These are phyloP conservation scores for Mythimna albipuncta DNA, from an alignment of 2,888 invertebrate species.

Conservation along the genomic window DNA sequence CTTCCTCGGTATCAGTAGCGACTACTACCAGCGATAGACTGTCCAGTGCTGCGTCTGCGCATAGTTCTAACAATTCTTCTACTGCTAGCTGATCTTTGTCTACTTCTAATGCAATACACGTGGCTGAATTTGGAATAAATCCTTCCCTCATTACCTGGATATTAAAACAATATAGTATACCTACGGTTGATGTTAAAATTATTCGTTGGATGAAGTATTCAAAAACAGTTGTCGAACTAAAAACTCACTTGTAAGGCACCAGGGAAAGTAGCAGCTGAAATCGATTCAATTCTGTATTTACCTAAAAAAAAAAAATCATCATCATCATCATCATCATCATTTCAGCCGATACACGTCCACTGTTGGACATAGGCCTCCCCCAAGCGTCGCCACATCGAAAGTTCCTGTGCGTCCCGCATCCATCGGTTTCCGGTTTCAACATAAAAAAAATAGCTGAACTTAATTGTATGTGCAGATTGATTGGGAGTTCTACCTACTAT, in stretches of 20 bases:
- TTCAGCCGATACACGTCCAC: too few species aligned
- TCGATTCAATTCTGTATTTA: conserved; percentile 89
- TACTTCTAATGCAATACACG: conserved; percentile 90
- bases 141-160: conserved; percentile 85
- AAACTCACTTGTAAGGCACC: conserved; percentile 90
- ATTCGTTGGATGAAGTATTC: too few species aligned
- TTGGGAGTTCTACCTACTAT: too few species aligned
- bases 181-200: too few species aligned
- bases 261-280: conserved; percentile 89
- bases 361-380: too few species aligned
- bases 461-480: too few species aligned
- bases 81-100: conserved; percentile 89
- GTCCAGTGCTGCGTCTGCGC: conserved; percentile 91
- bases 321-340: too few species aligned
- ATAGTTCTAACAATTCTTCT: conserved; percentile 91
- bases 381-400: too few species aligned
- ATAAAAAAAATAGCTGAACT: too few species aligned
- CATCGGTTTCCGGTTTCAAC: too few species aligned
- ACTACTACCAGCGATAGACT: conserved; percentile 92
- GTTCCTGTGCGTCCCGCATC: too few species aligned
- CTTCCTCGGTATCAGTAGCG: conserved; percentile 87
- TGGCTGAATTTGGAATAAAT: conserved; percentile 90
- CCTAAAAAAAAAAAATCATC: conserved; percentile 87
- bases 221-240: not conserved
- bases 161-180: not conserved